Conservation (phyloP, 2,888 invertebrate genomes). For the Drosophila anceps region DNA sequence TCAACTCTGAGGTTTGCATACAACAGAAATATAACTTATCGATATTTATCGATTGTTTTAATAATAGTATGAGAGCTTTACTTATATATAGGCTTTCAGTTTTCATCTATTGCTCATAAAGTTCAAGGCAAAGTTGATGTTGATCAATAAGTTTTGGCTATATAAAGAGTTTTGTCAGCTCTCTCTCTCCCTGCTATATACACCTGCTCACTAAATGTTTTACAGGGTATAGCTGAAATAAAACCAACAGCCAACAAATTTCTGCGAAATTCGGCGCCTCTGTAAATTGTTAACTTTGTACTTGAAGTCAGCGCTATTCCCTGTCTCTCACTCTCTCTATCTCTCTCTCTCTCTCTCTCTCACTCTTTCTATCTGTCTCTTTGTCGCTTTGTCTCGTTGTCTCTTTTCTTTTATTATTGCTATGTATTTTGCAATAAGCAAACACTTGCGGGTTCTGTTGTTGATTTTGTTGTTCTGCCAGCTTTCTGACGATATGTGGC, state of each 20-base stretch:
- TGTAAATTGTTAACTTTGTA: constrained; percentile 53
- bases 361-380: background rate
- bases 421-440: constrained; percentile 72
- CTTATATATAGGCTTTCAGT: background rate
- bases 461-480: constrained; percentile 51
- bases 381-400: background rate
- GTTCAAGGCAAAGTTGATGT: background rate
- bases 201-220: too few species aligned
- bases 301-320: constrained; percentile 30
- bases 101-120: background rate
- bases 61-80: background rate
- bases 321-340: background rate
- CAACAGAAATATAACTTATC: background rate
- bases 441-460: constrained; percentile 56
- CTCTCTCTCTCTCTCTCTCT: background rate
- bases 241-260: constrained; percentile 10
- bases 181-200: background rate
- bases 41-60: background rate
- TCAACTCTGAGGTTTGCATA: too few species aligned
- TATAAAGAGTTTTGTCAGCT: background rate
- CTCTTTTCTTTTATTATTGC: constrained; percentile 23
- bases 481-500: constrained; percentile 38
- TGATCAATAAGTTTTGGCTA: background rate
- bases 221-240: constrained; percentile 10
- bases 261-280: constrained; percentile 38